A percentile compares a stretch with the other conserved stretches of the same genome.
Evolutionary conservation across 2,888 invertebrate species (phyloP).

Genomic region (Buathra laborator): DNA sequence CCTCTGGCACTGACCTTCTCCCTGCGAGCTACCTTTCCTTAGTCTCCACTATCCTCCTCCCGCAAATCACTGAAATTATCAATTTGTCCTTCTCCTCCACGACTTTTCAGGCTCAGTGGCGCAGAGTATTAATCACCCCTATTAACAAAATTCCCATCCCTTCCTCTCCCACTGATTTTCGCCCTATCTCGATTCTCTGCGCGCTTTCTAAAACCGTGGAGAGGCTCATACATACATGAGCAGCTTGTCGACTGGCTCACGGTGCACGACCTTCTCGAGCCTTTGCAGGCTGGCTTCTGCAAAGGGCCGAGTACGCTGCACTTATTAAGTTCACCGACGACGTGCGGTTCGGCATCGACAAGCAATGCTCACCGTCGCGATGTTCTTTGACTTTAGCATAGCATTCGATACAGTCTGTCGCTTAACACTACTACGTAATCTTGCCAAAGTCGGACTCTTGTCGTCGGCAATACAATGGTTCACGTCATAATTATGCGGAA

Average conservation of each 20-base stretch:
- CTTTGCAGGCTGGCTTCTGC: slow-evolving; percentile 72
- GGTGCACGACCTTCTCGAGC: slow-evolving; percentile 65
- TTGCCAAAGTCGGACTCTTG: neutral
- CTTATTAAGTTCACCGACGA: slow-evolving; percentile 73
- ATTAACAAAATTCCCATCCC: too few relatives aligned
- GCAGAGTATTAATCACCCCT: too few relatives aligned
- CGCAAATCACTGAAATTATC: too few relatives aligned
- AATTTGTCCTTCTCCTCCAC: too few relatives aligned
- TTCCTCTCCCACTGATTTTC: too few relatives aligned
- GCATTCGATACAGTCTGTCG: too few relatives aligned
- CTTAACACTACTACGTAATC: neutral
- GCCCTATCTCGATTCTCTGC: neutral
- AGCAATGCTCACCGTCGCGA: slow-evolving; percentile 67
- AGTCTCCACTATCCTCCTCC: too few relatives aligned
- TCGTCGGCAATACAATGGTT: too few relatives aligned
- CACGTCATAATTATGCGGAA: neutral
- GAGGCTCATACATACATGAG: neutral
- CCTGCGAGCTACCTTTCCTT: neutral
- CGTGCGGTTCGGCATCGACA: slow-evolving; percentile 71
- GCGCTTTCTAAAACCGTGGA: neutral
- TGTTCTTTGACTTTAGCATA: slow-evolving; percentile 63
- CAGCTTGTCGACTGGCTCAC: neutral
- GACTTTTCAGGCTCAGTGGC: too few relatives aligned
- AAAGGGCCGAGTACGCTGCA: slow-evolving; percentile 53
- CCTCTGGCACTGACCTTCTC: neutral